A percentile compares a stretch with the other conserved stretches of the same genome.
These are phyloP conservation scores for Ovibos moschatus DNA, from an alignment of 2,113 vertebrate species.

Conservation along the genomic window DNA sequence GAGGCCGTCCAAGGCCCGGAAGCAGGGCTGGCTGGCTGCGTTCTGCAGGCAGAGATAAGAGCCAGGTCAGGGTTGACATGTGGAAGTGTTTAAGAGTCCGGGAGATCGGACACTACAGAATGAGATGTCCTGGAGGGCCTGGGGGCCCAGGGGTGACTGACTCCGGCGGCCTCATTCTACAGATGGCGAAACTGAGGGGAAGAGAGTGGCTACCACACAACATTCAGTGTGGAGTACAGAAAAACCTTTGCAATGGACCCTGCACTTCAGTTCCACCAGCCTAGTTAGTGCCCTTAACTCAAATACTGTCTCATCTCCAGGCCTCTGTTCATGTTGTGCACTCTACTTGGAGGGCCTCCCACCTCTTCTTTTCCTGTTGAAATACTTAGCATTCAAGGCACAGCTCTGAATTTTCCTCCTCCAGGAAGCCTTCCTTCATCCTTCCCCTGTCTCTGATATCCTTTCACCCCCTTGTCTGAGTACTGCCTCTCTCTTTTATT, in stretches of 20 bases:
- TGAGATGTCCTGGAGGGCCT: neutral
- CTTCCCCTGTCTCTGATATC: neutral
- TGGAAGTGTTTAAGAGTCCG: slow-evolving; percentile 53
- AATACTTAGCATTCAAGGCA: neutral
- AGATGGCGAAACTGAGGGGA: slow-evolving; percentile 29
- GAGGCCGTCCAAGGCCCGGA: slow-evolving; percentile 2
- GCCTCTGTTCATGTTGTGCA: neutral
- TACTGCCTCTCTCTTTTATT: neutral
- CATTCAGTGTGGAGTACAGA: neutral
- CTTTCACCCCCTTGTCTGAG: neutral
- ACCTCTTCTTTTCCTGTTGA: neutral
- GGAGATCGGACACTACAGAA: neutral
- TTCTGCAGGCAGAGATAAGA: slow-evolving; percentile 38
- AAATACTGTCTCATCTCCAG: neutral
- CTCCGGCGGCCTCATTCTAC: neutral
- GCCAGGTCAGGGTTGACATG: slow-evolving; percentile 64
- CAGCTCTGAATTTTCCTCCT: neutral
- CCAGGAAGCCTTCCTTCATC: neutral
- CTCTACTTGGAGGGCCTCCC: neutral
- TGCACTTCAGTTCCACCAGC: neutral
- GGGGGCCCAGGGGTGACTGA: neutral
- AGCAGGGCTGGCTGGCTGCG: neutral
- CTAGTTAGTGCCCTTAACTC: neutral
- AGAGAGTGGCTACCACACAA: neutral
- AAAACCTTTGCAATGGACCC: neutral